Conservation (phyloP, 1,140 invertebrate species). For the Heliothis subflexa region DNA sequence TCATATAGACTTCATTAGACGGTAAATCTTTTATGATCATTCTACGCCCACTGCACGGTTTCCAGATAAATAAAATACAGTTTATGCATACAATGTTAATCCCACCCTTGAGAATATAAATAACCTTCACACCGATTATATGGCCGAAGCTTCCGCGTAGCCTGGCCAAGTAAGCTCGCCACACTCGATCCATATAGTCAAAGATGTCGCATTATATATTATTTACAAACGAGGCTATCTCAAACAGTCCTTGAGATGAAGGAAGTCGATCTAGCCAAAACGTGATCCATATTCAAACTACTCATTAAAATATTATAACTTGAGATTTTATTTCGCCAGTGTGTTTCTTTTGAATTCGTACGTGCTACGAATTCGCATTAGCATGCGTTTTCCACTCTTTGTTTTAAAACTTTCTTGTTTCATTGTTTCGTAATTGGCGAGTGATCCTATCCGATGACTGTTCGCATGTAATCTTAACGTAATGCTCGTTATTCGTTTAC, state of each 20-base stretch:
- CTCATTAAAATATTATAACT: conserved; percentile 21
- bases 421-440: conserved; percentile 80
- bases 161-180: conserved; percentile 41
- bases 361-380: conserved; percentile 68
- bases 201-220: conserved; percentile 49
- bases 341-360: conserved; percentile 38
- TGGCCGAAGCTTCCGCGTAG: conserved; percentile 56
- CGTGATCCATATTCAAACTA: conserved; percentile 34
- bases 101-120: conserved; percentile 59
- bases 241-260: conserved; percentile 52
- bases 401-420: conserved; percentile 74
- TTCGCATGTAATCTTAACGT: conserved; percentile 77
- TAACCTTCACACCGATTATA: conserved; percentile 61
- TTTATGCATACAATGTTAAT: conserved; percentile 56
- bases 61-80: conserved; percentile 44
- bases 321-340: conserved; percentile 27
- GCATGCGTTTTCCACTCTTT: conserved; percentile 79
- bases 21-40: conserved; percentile 23
- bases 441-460: conserved; percentile 65
- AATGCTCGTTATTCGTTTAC: conserved; percentile 68
- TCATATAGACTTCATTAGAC: background rate
- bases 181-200: conserved; percentile 46
- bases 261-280: conserved; percentile 44
- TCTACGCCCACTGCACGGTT: conserved; percentile 9
- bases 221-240: conserved; percentile 35